Conservation (phyloP, 1,140 invertebrate species). For the Aplysia californica region DNA sequence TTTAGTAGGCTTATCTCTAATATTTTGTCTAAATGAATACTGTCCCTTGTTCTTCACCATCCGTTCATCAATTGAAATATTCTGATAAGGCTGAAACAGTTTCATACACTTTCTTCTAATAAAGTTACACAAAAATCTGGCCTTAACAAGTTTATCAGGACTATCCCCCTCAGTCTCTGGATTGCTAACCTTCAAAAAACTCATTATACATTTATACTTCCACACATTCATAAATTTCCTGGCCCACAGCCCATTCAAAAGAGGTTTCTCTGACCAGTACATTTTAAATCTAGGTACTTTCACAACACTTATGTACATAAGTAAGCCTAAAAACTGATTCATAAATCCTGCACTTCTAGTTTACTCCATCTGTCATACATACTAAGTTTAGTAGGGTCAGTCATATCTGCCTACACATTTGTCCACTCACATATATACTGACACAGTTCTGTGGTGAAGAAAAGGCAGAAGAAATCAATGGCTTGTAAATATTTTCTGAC, state of each 20-base stretch:
- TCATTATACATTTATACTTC: background rate
- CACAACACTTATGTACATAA: background rate
- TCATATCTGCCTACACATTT: background rate
- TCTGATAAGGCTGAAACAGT: constrained; percentile 20
- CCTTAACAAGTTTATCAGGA: constrained; percentile 2
- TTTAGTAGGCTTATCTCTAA: constrained; percentile 69
- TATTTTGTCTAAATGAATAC: constrained; percentile 67
- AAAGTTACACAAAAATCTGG: background rate
- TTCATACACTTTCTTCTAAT: constrained; percentile 4
- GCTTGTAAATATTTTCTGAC: background rate
- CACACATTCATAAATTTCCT: background rate
- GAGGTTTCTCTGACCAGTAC: background rate
- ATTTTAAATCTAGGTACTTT: background rate
- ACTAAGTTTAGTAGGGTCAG: background rate
- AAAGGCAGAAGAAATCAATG: background rate
- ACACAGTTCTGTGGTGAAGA: background rate
- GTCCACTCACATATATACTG: background rate
- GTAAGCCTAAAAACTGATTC: background rate
- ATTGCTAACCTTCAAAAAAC: constrained; percentile 4
- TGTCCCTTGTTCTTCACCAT: constrained; percentile 57
- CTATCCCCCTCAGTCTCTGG: background rate
- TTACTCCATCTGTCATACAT: background rate
- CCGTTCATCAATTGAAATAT: constrained; percentile 48
- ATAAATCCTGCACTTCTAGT: background rate
- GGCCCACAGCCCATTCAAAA: background rate